A percentile compares a stretch with the other conserved stretches of the same genome.
Evolutionary conservation across 2,888 invertebrate species (phyloP).

Genomic region (Asteroscopus sphinx): DNA sequence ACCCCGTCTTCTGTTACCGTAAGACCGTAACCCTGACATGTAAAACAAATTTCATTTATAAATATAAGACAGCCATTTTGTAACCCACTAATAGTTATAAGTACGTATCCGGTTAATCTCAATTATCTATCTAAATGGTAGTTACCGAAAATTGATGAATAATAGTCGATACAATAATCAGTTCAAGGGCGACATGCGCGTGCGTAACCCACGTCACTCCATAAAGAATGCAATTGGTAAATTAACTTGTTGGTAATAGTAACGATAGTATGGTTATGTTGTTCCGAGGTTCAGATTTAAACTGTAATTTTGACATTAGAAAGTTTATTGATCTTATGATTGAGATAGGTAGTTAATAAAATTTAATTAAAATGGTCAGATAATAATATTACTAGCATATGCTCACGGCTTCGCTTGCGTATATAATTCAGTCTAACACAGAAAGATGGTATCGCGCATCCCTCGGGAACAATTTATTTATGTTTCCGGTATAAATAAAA

Average conservation of each 20-base stretch:
- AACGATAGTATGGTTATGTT: conserved; percentile 26
- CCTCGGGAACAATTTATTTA: too few species aligned
- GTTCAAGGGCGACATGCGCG: conserved; percentile 71
- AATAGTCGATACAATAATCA: conserved; percentile 67
- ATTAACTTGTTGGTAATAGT: conserved; percentile 41
- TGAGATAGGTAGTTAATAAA: too few species aligned
- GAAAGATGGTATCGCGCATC: too few species aligned
- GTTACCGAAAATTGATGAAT: conserved; percentile 76
- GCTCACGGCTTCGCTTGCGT: too few species aligned
- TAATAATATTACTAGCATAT: too few species aligned
- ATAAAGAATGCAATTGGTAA: conserved; percentile 40
- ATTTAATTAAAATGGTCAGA: too few species aligned
- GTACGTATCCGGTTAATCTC: conserved; percentile 66
- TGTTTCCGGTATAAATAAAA: too few species aligned
- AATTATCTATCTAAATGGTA: conserved; percentile 72
- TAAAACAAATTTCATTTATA: conserved; percentile 43
- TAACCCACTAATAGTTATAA: conserved; percentile 46
- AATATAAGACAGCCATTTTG: conserved; percentile 41
- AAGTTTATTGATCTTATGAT: too few species aligned
- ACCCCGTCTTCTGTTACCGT: conserved; percentile 9
- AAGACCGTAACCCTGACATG: conserved; percentile 37
- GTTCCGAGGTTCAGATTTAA: conserved; percentile 7
- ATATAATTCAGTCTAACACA: too few species aligned
- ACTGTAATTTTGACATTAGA: conserved; percentile 12
- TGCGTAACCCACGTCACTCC: conserved; percentile 64